Conservation (phyloP, 2,113 vertebrate genomes). For the Ursus arctos region DNA sequence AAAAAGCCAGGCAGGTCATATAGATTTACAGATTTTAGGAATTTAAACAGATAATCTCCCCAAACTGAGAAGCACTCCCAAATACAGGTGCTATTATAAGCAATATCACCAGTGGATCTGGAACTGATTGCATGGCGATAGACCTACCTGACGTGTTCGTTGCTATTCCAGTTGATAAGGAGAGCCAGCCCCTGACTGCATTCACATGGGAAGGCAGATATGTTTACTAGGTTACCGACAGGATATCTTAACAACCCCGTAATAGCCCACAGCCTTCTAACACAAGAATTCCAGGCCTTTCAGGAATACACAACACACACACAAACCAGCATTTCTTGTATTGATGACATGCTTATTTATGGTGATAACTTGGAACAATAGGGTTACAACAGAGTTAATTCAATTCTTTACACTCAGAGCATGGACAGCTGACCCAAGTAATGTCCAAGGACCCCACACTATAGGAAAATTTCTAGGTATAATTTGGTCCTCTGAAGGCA, state of each 20-base stretch:
- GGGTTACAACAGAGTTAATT: not conserved
- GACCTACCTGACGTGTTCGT: not conserved
- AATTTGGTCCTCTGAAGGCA: not conserved
- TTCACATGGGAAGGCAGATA: not conserved
- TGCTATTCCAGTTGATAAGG: not conserved
- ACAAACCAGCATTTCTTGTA: not conserved
- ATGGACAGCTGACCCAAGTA: not conserved
- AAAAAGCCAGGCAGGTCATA: not conserved
- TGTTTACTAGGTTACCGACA: not conserved
- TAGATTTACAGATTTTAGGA: not conserved
- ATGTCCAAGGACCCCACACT: not conserved
- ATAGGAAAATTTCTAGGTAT: not conserved
- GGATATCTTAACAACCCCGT: not conserved
- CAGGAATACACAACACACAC: not conserved
- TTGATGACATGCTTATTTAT: not conserved
- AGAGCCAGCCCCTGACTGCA: not conserved
- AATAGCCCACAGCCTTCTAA: not conserved
- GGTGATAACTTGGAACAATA: not conserved
- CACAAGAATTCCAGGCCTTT: not conserved
- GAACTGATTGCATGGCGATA: not conserved
- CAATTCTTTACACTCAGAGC: not conserved
- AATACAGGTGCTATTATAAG: not conserved
- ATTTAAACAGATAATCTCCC: not conserved
- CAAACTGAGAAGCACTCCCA: not conserved
- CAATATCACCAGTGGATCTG: not conserved